phyloP scores from a whole-genome alignment of 2,113 vertebrate species.

The Vicugna pacos region DNA sequence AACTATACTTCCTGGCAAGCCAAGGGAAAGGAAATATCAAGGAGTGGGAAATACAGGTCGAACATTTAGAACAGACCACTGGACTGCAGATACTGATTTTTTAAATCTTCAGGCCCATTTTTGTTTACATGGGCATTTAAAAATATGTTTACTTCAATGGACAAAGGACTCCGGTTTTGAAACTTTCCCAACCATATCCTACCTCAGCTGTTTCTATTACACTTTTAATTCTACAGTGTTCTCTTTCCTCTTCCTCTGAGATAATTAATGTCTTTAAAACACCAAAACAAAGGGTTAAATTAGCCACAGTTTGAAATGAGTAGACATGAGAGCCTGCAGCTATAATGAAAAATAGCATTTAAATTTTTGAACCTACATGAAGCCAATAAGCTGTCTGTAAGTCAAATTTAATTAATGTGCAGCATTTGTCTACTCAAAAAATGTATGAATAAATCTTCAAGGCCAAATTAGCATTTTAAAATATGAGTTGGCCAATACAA shows the following conservation, averaged over 20 bases:
- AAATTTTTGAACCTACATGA: constrained; percentile 38
- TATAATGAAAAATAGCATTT: constrained; percentile 41
- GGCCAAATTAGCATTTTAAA: constrained; percentile 68
- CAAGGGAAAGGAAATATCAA: not conserved
- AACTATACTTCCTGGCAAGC: not conserved
- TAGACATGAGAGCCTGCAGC: not conserved
- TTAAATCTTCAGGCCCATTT: not conserved
- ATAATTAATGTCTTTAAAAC: not conserved
- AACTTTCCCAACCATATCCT: not conserved
- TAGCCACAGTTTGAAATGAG: not conserved
- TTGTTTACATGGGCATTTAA: not conserved
- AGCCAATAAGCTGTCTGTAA: constrained; percentile 54
- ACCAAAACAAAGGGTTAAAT: not conserved
- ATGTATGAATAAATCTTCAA: constrained; percentile 59
- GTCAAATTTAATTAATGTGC: constrained; percentile 63
- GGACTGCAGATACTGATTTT: not conserved
- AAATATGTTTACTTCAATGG: constrained; percentile 31
- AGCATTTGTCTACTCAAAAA: constrained; percentile 25
- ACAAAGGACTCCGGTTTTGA: not conserved
- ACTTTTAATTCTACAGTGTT: not conserved
- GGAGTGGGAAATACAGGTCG: not conserved
- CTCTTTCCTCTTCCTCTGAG: constrained; percentile 9
- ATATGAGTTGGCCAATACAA: constrained; percentile 51
- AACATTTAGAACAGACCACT: not conserved
- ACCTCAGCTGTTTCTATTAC: not conserved